phyloP scores from a whole-genome alignment of 2,113 vertebrate genomes.

The Sciurus niger region DNA sequence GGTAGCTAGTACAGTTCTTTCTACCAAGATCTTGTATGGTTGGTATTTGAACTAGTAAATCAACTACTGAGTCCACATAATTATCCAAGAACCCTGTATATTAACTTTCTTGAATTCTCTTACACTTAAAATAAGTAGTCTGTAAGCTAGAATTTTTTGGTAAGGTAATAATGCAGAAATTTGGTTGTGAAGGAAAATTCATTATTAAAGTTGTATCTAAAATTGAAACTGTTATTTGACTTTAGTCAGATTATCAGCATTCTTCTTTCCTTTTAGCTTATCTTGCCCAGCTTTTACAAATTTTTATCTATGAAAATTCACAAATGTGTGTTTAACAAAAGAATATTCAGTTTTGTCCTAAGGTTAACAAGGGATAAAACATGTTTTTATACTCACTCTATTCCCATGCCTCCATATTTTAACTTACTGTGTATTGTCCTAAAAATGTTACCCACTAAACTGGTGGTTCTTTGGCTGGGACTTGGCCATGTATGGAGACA shows the following conservation, averaged over 20 bases:
- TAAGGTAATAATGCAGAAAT: background rate
- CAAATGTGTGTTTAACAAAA: background rate
- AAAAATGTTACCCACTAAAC: background rate
- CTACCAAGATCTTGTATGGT: background rate
- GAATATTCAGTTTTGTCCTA: background rate
- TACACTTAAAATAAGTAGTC: background rate
- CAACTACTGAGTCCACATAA: background rate
- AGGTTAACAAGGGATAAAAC: background rate
- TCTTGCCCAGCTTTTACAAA: slow-evolving; percentile 11
- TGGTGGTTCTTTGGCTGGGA: background rate
- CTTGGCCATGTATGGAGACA: background rate
- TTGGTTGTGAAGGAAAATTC: background rate
- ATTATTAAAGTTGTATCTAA: slow-evolving; percentile 5
- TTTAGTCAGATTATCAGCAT: background rate
- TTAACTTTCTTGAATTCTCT: slow-evolving; percentile 13
- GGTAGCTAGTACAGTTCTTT: background rate
- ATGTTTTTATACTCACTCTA: too few species aligned
- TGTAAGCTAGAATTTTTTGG: background rate
- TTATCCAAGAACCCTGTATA: background rate
- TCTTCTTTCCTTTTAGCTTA: background rate
- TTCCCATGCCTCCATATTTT: background rate
- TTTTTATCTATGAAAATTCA: background rate
- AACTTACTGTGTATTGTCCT: background rate
- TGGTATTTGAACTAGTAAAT: background rate
- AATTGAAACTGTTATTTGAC: slow-evolving; percentile 36